phyloP scores from a whole-genome alignment of 2,888 invertebrate species.

The Archips xylosteana region DNA sequence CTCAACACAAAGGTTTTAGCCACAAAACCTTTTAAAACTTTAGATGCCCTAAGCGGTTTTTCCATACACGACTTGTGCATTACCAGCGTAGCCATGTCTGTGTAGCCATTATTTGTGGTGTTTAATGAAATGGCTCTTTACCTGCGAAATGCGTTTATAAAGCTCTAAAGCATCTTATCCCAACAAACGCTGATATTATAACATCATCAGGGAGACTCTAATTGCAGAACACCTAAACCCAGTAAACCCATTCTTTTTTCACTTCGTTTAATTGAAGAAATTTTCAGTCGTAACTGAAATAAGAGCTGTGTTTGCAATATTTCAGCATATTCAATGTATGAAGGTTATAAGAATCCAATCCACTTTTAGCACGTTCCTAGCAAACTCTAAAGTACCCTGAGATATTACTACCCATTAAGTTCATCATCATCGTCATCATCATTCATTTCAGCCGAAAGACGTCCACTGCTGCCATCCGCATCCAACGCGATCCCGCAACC shows the following conservation, averaged over 20 bases:
- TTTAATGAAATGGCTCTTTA: slow-evolving; percentile 18
- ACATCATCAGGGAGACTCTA: neutral
- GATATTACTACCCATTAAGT: too few relatives aligned
- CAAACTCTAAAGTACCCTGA: too few relatives aligned
- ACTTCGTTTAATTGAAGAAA: neutral
- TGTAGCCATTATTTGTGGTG: slow-evolving; percentile 24
- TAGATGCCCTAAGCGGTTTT: slow-evolving; percentile 40
- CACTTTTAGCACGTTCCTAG: too few relatives aligned
- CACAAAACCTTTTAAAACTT: slow-evolving; percentile 33
- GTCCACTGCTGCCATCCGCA: too few relatives aligned
- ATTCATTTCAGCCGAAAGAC: too few relatives aligned
- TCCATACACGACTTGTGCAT: slow-evolving; percentile 41
- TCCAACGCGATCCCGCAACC: too few relatives aligned
- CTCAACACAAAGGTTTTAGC: slow-evolving; percentile 25
- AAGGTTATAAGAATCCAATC: too few relatives aligned
- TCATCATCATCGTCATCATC: too few relatives aligned
- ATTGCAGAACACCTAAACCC: too few relatives aligned
- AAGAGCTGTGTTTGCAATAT: neutral
- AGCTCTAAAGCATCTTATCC: neutral
- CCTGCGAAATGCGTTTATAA: neutral
- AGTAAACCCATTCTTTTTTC: too few relatives aligned
- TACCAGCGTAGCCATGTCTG: slow-evolving; percentile 19
- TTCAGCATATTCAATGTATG: neutral
- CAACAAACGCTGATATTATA: neutral
- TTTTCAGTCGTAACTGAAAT: neutral